Evolutionary conservation across 1,140 invertebrate species (phyloP).

Genomic region (Cydia amplana): DNA sequence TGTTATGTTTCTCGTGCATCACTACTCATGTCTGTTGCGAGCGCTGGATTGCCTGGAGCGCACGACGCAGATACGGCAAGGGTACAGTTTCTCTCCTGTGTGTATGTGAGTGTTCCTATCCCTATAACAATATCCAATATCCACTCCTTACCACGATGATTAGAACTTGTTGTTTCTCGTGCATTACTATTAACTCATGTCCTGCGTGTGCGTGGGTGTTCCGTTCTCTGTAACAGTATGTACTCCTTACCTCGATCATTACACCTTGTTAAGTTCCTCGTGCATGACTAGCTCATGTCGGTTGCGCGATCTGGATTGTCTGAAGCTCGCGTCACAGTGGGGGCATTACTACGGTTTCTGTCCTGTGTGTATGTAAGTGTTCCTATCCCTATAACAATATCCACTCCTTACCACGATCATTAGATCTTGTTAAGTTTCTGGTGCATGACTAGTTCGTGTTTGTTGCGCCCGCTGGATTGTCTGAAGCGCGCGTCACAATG

Average conservation of each 20-base stretch:
- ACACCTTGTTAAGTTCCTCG: conserved; percentile 38
- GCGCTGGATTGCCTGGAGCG: conserved; percentile 72
- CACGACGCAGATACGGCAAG: conserved; percentile 68
- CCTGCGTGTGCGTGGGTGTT: conserved; percentile 66
- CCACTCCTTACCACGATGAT: conserved; percentile 42
- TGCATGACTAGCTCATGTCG: conserved; percentile 70
- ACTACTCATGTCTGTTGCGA: conserved; percentile 66
- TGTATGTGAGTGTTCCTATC: conserved; percentile 52
- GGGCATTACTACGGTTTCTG: conserved; percentile 64
- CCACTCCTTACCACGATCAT: conserved; percentile 43
- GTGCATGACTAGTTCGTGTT: conserved; percentile 69
- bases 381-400: conserved; percentile 29
- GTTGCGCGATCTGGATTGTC: conserved; percentile 69
- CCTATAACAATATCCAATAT: background rate
- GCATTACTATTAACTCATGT: conserved; percentile 68
- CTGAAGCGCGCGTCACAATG: conserved; percentile 70
- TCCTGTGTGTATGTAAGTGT: conserved; percentile 65
- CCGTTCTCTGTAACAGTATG: conserved; percentile 26
- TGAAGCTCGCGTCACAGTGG: conserved; percentile 69
- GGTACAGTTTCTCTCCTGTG: conserved; percentile 62
- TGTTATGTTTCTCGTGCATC: conserved; percentile 54
- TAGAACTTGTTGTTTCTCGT: conserved; percentile 42
- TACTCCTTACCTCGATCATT: conserved; percentile 42
- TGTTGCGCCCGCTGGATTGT: conserved; percentile 68
- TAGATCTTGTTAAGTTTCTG: conserved; percentile 37